phyloP scores from a whole-genome alignment of 1,140 invertebrate species.

The Ostrea denselamellosa region DNA sequence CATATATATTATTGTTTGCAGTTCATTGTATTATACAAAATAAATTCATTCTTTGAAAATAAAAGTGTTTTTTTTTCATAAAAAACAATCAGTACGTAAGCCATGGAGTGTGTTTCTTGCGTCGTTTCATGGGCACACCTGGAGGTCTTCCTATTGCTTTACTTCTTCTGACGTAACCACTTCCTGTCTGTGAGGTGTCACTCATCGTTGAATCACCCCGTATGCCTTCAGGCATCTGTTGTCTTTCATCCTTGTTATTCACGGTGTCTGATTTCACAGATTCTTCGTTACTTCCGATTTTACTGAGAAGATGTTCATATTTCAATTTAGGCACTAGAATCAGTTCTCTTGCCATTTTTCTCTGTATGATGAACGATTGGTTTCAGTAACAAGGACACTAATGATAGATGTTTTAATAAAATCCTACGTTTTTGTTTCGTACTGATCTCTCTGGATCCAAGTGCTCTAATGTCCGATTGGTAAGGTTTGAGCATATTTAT shows the following conservation, averaged over 20 bases:
- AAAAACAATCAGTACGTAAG: slow-evolving; percentile 34
- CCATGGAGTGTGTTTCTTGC: slow-evolving; percentile 43
- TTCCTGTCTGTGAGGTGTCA: slow-evolving; percentile 33
- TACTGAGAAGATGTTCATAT: slow-evolving; percentile 45
- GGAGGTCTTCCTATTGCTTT: slow-evolving; percentile 35
- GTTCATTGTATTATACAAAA: background rate
- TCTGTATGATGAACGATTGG: slow-evolving; percentile 1
- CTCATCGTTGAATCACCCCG: background rate
- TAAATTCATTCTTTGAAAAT: background rate
- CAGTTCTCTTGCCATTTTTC: slow-evolving; percentile 48
- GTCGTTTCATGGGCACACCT: background rate
- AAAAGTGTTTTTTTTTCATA: background rate
- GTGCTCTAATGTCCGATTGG: slow-evolving; percentile 25
- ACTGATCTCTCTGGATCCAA: slow-evolving; percentile 21
- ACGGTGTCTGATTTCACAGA: slow-evolving; percentile 28
- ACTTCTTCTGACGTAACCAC: slow-evolving; percentile 41
- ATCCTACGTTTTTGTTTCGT: slow-evolving; percentile 23
- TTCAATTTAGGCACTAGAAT: slow-evolving; percentile 46
- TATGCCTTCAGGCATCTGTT: background rate
- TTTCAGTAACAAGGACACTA: no score
- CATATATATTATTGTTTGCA: background rate
- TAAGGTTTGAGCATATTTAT: slow-evolving; percentile 47
- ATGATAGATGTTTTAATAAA: background rate
- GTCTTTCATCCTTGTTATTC: slow-evolving; percentile 36
- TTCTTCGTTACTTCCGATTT: slow-evolving; percentile 15